Base-by-base conservation (phyloP, 2,797 vertebrate genomes). In the Mico argentatus region DNA sequence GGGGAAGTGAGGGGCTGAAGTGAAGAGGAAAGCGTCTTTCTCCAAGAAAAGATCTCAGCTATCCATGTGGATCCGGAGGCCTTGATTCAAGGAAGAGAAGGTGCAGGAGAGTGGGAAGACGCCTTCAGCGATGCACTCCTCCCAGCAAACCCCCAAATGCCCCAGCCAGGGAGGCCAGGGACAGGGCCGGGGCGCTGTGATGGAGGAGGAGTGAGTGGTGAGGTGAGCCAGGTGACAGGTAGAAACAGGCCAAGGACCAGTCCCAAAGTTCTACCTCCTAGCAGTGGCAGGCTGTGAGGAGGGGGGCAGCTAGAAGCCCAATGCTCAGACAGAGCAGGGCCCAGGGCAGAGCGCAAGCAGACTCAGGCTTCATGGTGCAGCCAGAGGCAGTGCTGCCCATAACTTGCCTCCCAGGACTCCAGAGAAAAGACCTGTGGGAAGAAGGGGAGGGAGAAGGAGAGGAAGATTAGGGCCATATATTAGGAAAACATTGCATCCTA, bases 291-390 rank as follows among this genome's bases (percentile, higher is more conserved):
- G 75, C 97, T 33, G 46, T 41, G 19, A 87, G 41, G 0, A 94
- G 50, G 22, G 76, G 48, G 52, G 87, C 77, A 1, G n/a, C 98
- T 30, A 70, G 90, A 95, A 86, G 96, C 5, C 81, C 96, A 96
- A 33, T 33, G 97, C 97, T 97, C 97, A 97, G 97, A 97, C 85
- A 90, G 93, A 89, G 92, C 11, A 11, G 82, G 76, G 98, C 95
- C 97, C 87, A 81, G 52, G 14, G 95, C 55, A 96, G 82, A 92
- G 72, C 55, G 6, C 96, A 97, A 90, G 85, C 64, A 86, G 97
- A 89, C 73, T 98, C 98, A 98, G 96, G 98, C 98, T 97, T 98
- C 99, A 99, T 99, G 98, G 96, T 98, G 98, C 5, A 59, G 93
- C 64, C 93, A 75, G 88, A 95, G 94, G 94, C 91, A 95, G 92